A percentile compares a stretch with the other conserved stretches of the same genome.
These are phyloP conservation scores for Nephrocerus scutellatus DNA, from an alignment of 2,888 invertebrate genomes.

Conservation along the genomic window DNA sequence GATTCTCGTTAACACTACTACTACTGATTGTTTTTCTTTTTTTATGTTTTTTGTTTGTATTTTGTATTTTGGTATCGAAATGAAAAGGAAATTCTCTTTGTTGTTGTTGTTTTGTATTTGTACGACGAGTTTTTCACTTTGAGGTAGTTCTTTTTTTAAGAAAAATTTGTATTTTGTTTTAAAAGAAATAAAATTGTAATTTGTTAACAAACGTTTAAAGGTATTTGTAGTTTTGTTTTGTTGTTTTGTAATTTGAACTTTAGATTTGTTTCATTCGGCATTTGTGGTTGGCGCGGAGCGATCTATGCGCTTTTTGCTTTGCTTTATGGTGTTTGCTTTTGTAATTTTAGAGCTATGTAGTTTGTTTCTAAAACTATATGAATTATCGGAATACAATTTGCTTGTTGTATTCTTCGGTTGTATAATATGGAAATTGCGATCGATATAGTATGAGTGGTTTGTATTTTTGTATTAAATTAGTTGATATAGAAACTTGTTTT, in stretches of 20 bases:
- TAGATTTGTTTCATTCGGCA: slow-evolving; percentile 19
- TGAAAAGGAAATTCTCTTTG: slow-evolving; percentile 14
- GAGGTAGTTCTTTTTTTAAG: slow-evolving; percentile 24
- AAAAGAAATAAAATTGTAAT: neutral
- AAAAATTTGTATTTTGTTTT: slow-evolving; percentile 5
- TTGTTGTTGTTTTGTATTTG: slow-evolving; percentile 22
- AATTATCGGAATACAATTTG: too few species aligned
- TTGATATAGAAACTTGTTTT: too few species aligned
- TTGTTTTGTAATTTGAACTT: slow-evolving; percentile 15
- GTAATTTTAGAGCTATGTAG: too few species aligned
- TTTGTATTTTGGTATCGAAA: slow-evolving; percentile 8
- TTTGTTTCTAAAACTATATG: too few species aligned
- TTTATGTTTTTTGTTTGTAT: slow-evolving; percentile 14
- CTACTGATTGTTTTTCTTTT: slow-evolving; percentile 13
- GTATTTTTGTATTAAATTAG: too few species aligned
- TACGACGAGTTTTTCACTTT: slow-evolving; percentile 30
- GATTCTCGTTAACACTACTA: slow-evolving; percentile 13
- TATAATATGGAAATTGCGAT: too few species aligned
- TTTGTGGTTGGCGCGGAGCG: too few species aligned
- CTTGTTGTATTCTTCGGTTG: too few species aligned
- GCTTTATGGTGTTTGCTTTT: too few species aligned
- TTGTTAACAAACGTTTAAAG: slow-evolving; percentile 18
- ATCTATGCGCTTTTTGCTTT: too few species aligned
- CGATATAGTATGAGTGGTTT: too few species aligned
- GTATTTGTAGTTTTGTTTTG: slow-evolving; percentile 21